Evolutionary conservation across 2,113 vertebrate genomes (phyloP), one percentile per base, ranked within the genome.

Genomic region (Leptobrachium ailaonicum): DNA sequence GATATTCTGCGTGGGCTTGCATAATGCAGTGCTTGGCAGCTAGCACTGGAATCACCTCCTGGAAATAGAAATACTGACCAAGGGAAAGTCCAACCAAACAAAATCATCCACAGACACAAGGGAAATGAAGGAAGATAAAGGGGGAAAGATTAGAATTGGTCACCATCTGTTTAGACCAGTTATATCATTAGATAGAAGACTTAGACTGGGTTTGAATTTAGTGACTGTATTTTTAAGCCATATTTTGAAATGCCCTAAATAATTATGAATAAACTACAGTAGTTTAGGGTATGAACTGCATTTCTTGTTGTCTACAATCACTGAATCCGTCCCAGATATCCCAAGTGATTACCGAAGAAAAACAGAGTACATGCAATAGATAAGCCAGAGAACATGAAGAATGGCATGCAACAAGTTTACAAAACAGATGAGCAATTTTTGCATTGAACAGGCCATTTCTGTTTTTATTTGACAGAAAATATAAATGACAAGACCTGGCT

Each of bases 61-160:
- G 97, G 95, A 98, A 98, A 95, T 98, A 99, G 95, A 98, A 98
- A 99, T 97, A 98, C 97, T 98, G 93, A 98, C 96, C 95, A 98
- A 95, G 96, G 92, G 92, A 95, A 90, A 96, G 94, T 95, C 96
- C 94, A 95, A 94, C 87, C 94, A 97, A 93, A 72, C 70, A 72
- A 93, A 84, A 94, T 96, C 89, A 92, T 89, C 92, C 92, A 92
- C 91, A 92, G 81, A 87, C 93, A 96, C 91, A 90, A 95, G 94
- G 95, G 95, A 95, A 93, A 95, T 50, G 92, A 91, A 95, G 92
- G 90, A 91, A 85, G 85, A 86, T 90, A 93, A 93, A 95, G 94
- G 92, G 91, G 94, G 95, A 95, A 92, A 94, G 89, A 93, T 97
- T 92, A 98, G 95, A 90, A 88, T 90, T 88, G 89, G 86, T 83